Evolutionary conservation across 2,113 vertebrate genomes (phyloP).

Genomic region (Nymphicus hollandicus): DNA sequence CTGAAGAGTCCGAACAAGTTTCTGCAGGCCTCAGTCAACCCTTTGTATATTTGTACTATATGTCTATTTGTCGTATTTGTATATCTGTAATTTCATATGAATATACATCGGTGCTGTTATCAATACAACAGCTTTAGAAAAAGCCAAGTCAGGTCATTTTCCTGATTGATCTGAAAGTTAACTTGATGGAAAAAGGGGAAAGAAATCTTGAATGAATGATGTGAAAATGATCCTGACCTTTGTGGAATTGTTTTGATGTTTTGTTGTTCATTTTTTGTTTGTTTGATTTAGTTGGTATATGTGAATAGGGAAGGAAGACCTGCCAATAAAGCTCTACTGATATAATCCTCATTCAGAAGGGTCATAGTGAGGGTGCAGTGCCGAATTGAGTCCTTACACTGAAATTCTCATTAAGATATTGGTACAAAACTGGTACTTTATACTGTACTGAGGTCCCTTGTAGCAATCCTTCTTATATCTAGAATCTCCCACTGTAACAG

Average conservation of each 20-base stretch:
- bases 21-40: not conserved
- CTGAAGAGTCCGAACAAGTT: not conserved
- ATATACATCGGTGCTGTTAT: accelerated
- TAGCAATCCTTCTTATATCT: not conserved
- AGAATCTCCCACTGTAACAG: not conserved
- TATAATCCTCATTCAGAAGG: not conserved
- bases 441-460: not conserved
- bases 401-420: not conserved
- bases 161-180: accelerated
- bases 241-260: not conserved
- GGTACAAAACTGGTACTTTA: not conserved
- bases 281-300: not conserved
- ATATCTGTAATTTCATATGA: not conserved
- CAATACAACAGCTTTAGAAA: not conserved
- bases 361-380: not conserved
- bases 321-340: not conserved
- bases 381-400: not conserved
- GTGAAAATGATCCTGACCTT: not conserved
- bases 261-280: not conserved
- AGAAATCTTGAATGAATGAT: not conserved
- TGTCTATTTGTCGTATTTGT: not conserved
- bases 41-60: not conserved
- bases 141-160: not conserved
- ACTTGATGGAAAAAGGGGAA: not conserved
- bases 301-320: not conserved